A percentile compares a stretch with the other conserved stretches of the same genome.
These are phyloP conservation scores for Struthidea cinerea DNA, from an alignment of 2,113 vertebrate species.

Conservation along the genomic window DNA sequence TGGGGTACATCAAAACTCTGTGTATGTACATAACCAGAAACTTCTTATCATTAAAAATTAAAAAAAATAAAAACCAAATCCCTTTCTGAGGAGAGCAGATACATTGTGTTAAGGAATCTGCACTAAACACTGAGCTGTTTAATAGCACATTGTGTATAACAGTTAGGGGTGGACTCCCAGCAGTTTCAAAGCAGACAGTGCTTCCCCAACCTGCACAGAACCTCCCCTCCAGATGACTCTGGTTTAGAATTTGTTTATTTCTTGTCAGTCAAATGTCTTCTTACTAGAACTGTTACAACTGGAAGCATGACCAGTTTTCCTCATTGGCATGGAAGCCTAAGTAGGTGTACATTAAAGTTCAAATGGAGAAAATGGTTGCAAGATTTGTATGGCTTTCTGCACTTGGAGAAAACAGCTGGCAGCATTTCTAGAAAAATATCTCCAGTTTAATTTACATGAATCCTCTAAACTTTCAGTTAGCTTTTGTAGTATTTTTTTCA, in stretches of 20 bases:
- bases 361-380: not conserved
- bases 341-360: not conserved
- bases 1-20: not conserved
- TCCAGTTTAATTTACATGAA: not conserved
- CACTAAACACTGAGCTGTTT: not conserved
- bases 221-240: not conserved
- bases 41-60: not conserved
- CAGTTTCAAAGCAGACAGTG: fast-evolving
- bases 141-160: not conserved
- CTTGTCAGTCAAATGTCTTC: not conserved
- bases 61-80: fast-evolving
- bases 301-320: not conserved
- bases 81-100: not conserved
- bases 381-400: not conserved
- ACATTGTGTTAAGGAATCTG: not conserved
- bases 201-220: not conserved
- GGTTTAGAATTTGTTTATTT: not conserved
- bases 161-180: not conserved
- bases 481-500: not conserved
- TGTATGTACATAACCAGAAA: not conserved
- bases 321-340: not conserved
- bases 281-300: not conserved
- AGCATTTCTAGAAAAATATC: not conserved
- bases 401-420: not conserved
- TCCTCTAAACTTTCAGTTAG: not conserved